Evolutionary conservation across 1,140 invertebrate species (phyloP).

Genomic region (Heliconius melpomene): DNA sequence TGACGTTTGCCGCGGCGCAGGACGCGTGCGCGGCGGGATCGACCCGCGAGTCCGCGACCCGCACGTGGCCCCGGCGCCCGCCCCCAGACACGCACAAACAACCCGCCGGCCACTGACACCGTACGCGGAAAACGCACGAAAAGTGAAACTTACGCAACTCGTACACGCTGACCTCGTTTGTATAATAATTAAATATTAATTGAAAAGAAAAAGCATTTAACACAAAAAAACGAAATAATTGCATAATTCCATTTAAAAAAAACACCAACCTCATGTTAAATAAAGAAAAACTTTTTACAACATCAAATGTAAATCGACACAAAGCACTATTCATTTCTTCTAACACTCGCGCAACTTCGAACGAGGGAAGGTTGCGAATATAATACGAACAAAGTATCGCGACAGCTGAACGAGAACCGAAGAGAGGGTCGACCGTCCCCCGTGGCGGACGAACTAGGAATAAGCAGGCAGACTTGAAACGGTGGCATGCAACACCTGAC

Average conservation of each 20-base stretch:
- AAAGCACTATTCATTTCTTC: conserved; percentile 31
- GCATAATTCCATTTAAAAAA: background rate
- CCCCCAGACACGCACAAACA: conserved; percentile 60
- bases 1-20: conserved; percentile 52
- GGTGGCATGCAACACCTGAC: conserved; percentile 70
- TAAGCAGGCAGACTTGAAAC: conserved; percentile 47
- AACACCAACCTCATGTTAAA: conserved; percentile 17
- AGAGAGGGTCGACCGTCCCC: conserved; percentile 40
- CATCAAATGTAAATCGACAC: conserved; percentile 22
- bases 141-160: conserved; percentile 27
- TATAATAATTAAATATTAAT: too few species aligned
- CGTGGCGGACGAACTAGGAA: conserved; percentile 49
- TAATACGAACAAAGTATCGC: conserved; percentile 34
- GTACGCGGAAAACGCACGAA: conserved; percentile 18
- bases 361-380: conserved; percentile 15
- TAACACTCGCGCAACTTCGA: conserved; percentile 31
- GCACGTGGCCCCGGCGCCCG: conserved; percentile 59
- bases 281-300: conserved; percentile 11
- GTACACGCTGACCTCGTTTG: background rate
- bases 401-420: background rate
- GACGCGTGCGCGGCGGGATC: conserved; percentile 67
- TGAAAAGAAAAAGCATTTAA: background rate
- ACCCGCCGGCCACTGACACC: conserved; percentile 36
- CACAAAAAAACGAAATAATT: background rate
- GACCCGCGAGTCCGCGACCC: conserved; percentile 60